A percentile compares a stretch with the other conserved stretches of the same genome.
Conservation (phyloP, 2,113 vertebrate genomes). For the Numida meleagris region DNA sequence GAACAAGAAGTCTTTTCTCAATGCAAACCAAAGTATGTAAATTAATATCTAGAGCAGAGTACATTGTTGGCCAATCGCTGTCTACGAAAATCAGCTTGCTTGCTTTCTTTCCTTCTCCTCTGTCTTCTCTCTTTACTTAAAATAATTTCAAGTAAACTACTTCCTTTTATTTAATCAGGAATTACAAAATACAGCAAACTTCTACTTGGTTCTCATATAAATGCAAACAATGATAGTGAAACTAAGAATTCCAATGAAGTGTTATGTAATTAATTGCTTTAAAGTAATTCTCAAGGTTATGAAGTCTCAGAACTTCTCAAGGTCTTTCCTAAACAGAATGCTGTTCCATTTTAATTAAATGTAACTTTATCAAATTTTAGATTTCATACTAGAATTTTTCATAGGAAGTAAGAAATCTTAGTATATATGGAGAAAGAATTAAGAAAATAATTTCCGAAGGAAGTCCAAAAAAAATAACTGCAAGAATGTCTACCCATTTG, state of each 20-base stretch:
- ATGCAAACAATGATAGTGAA: constrained; percentile 26
- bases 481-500: rapidly evolving
- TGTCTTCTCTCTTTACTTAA: neutral
- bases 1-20: neutral
- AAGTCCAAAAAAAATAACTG: neutral
- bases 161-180: neutral
- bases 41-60: neutral
- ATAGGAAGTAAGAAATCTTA: neutral
- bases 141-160: neutral
- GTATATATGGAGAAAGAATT: neutral
- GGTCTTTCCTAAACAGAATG: neutral
- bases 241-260: neutral
- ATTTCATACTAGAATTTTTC: neutral
- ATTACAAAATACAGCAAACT: neutral
- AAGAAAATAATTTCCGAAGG: neutral
- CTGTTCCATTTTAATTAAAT: neutral
- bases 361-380: neutral
- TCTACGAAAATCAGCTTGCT: neutral
- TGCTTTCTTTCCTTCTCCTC: neutral
- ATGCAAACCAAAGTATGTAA: neutral
- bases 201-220: constrained; percentile 17
- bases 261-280: neutral
- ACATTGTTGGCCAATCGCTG: neutral
- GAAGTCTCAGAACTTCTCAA: neutral
- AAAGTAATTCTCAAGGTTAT: neutral